Evolutionary conservation across 2,797 vertebrate species (phyloP).

Genomic region (Coregonus sp.): DNA sequence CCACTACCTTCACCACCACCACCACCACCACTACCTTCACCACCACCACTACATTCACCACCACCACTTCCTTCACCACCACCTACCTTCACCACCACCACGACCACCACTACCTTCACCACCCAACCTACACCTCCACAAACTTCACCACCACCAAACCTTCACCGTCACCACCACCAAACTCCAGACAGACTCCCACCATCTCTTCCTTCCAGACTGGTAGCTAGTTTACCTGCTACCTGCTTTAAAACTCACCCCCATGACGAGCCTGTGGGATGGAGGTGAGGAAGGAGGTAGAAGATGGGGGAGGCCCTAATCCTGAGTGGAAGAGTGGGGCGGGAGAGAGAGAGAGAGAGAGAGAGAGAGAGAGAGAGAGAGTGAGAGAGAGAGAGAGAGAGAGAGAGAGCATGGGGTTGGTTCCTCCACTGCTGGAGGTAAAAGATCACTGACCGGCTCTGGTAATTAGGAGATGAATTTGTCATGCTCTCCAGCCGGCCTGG

Average conservation of each 20-base stretch:
- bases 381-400: constrained; percentile 55
- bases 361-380: constrained; percentile 28
- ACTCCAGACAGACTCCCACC: background rate
- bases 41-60: too few relatives aligned
- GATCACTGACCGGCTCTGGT: constrained; percentile 84
- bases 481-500: constrained; percentile 79
- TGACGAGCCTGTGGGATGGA: constrained; percentile 51
- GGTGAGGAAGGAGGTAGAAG: constrained; percentile 57
- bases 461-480: constrained; percentile 93
- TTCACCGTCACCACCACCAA: too few relatives aligned
- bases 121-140: background rate
- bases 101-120: background rate
- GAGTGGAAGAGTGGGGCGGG: constrained; percentile 45
- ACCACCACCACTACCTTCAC: too few relatives aligned
- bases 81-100: background rate
- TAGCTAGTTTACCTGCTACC: background rate
- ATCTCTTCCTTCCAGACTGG: too few relatives aligned
- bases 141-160: background rate
- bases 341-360: too few relatives aligned
- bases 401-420: constrained; percentile 72
- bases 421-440: constrained; percentile 76
- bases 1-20: too few relatives aligned
- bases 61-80: too few relatives aligned
- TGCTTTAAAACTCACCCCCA: background rate
- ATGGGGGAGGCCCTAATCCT: constrained; percentile 77